These are phyloP conservation scores for Chinchilla lanigera DNA, from an alignment of 2,113 vertebrate genomes.

Conservation along the genomic window DNA sequence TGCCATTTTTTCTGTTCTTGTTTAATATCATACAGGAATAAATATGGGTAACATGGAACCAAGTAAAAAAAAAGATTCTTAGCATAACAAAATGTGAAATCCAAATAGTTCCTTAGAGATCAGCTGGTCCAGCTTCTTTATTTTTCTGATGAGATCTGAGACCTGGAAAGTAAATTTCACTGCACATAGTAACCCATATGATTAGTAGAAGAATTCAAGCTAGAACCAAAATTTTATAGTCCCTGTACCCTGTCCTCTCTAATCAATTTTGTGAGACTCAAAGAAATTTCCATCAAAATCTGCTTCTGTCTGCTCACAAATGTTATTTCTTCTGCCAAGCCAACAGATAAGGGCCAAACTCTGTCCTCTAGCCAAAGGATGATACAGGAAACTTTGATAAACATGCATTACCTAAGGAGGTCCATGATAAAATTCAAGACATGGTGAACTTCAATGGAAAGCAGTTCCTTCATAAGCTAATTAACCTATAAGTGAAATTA, in stretches of 20 bases:
- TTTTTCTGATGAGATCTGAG: conserved; percentile 61
- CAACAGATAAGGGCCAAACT: background rate
- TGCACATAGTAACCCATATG: conserved; percentile 3
- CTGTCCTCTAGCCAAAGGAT: background rate
- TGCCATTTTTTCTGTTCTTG: conserved; percentile 65
- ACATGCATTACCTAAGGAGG: background rate
- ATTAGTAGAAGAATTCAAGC: conserved; percentile 16
- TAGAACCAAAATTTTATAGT: conserved; percentile 8
- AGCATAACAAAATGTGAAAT: conserved; percentile 46
- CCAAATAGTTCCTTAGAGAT: conserved; percentile 53
- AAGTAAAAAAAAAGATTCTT: conserved; percentile 40
- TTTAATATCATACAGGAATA: conserved; percentile 65
- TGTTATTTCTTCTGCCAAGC: background rate
- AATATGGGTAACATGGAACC: conserved; percentile 38
- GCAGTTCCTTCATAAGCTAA: background rate
- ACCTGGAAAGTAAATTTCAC: background rate
- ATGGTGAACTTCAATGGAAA: background rate
- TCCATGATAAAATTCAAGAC: background rate
- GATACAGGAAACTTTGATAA: background rate
- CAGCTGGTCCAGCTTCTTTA: background rate
- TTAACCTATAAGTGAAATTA: background rate
- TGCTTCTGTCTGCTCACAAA: background rate
- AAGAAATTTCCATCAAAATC: background rate
- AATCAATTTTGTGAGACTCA: background rate
- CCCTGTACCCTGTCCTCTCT: background rate